Percentiles rank a stretch among this genome's conserved stretches.
Conservation (phyloP, 2,888 invertebrate species). For the Nomada ruficornis region DNA sequence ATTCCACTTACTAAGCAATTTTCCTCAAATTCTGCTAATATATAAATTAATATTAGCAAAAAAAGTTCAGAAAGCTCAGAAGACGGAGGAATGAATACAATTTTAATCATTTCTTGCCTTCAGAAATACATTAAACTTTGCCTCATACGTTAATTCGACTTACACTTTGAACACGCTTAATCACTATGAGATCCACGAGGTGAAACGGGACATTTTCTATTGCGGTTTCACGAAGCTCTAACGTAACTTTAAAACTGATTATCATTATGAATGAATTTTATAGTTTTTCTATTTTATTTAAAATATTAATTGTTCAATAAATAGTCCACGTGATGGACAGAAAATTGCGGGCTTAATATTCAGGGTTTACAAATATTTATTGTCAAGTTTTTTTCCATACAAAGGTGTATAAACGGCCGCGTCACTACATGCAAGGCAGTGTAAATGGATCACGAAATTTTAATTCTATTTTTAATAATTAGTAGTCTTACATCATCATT, state of each 20-base stretch:
- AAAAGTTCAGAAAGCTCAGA: too few species aligned
- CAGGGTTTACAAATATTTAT: slow-evolving; percentile 73
- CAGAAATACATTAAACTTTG: too few species aligned
- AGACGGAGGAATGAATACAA: too few species aligned
- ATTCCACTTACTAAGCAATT: too few species aligned
- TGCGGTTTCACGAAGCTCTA: neutral
- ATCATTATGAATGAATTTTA: neutral
- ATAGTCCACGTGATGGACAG: too few species aligned
- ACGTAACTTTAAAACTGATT: neutral
- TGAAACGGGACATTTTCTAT: too few species aligned
- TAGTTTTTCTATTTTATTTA: neutral
- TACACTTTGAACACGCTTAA: too few species aligned
- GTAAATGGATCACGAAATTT: slow-evolving; percentile 63
- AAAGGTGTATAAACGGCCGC: slow-evolving; percentile 75
- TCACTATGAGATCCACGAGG: too few species aligned
- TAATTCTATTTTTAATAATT: slow-evolving; percentile 48
- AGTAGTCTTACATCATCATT: slow-evolving; percentile 58
- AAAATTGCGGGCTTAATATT: neutral
- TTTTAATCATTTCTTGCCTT: too few species aligned
- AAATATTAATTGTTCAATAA: neutral
- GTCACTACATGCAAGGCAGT: slow-evolving; percentile 67
- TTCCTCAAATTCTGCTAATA: too few species aligned
- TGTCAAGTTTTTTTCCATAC: slow-evolving; percentile 76
- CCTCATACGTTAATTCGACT: too few species aligned
- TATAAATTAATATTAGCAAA: too few species aligned